Percentiles rank a stretch among this genome's conserved stretches.
Evolutionary conservation across 2,113 vertebrate species (phyloP).

Genomic region (Pseudorasbora parva): DNA sequence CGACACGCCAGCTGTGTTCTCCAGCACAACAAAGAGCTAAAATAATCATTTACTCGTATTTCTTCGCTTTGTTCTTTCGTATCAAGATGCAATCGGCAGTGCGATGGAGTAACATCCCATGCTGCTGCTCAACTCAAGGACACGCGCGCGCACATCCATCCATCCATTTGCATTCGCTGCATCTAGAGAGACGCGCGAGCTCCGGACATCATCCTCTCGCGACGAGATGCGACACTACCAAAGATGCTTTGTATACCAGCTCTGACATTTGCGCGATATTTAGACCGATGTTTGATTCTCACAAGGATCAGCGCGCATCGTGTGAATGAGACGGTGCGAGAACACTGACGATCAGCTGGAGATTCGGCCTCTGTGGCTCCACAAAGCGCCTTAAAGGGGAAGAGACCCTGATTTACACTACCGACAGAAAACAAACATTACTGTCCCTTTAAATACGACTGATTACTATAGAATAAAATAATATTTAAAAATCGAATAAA

Average conservation of each 20-base stretch:
- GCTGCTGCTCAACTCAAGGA: slow-evolving; percentile 25
- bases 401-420: not conserved
- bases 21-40: not conserved
- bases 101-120: not conserved
- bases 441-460: slow-evolving; percentile 10
- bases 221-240: not conserved
- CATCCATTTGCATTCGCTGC: slow-evolving; percentile 2
- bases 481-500: not conserved
- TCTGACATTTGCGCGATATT: not conserved
- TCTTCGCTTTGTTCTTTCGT: not conserved
- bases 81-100: not conserved
- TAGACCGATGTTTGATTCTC: not conserved
- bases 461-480: not conserved
- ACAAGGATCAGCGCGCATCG: not conserved
- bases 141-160: not conserved
- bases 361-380: not conserved
- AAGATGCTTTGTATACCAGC: not conserved
- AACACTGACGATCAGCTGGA: slow-evolving; percentile 9
- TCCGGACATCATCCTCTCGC: slow-evolving; percentile 8
- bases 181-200: slow-evolving; percentile 16
- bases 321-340: not conserved
- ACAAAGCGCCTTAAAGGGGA: slow-evolving; percentile 26
- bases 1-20: not conserved
- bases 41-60: not conserved
- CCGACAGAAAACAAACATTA: not conserved